Conservation (phyloP, 1,140 invertebrate species). For the Glomeris maerens region DNA sequence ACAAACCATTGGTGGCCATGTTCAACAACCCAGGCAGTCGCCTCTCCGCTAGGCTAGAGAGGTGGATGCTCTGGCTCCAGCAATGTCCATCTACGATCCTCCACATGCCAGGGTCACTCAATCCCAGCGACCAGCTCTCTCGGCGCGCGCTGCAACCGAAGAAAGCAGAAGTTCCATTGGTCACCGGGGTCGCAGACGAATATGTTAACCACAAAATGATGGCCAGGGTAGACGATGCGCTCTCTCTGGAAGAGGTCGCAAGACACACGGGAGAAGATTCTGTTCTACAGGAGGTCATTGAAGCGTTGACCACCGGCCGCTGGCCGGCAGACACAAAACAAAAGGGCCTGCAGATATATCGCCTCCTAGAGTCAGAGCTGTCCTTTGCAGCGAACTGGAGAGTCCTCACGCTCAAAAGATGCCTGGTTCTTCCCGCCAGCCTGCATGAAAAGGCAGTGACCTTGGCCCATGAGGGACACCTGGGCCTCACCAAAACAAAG, state of each 20-base stretch:
- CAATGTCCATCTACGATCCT: background rate
- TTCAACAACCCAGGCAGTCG: background rate
- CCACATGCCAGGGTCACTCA: background rate
- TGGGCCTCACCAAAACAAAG: constrained; percentile 21
- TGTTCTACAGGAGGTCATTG: background rate
- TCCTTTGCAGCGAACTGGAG: background rate
- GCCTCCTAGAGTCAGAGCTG: background rate
- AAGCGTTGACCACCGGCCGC: background rate
- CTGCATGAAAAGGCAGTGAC: constrained; percentile 17
- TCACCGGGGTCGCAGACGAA: background rate
- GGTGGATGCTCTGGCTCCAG: constrained; percentile 11
- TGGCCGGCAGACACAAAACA: no score
- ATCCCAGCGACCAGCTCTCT: background rate
- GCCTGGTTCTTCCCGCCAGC: constrained; percentile 15
- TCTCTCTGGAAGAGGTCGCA: background rate
- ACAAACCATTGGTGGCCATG: constrained; percentile 14
- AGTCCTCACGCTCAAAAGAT: background rate
- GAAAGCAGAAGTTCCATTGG: background rate
- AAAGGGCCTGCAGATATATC: background rate
- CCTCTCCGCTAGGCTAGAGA: constrained; percentile 12
- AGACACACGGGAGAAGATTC: constrained; percentile 7
- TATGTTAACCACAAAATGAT: constrained; percentile 1
- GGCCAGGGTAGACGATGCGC: background rate
- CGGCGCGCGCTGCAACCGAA: background rate
- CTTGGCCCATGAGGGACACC: constrained; percentile 18